Base-by-base conservation (phyloP, 1,140 invertebrate species). In the Bathynomus jamesi region DNA sequence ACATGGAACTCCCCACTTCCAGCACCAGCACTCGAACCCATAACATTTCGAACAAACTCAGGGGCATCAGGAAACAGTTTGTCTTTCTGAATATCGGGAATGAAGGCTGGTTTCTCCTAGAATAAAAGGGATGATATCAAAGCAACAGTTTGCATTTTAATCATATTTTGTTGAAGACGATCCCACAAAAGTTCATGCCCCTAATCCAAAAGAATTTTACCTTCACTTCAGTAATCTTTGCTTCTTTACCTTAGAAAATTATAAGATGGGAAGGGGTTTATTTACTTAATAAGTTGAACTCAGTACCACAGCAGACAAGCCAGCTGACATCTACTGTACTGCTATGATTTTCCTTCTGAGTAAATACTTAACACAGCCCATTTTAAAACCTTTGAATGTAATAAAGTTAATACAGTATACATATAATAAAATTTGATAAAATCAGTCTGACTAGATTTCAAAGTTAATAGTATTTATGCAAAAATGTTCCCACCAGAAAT, bases 1-100 rank as follows among this genome's bases (percentile, higher is more conserved):
- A 99, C 95, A 85, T 99, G 96, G 84, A 99, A 99, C 82, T 99
- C 96, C 64, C 96, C 96, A 80, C 94, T 97, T 24, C 96, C 96
- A 67, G 96, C 96, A 53, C 96, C 96, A 68, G 96, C 96, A 87
- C 94, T 96, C 21, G 94, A 97, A 13, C 92, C 94, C 94, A 96
- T 96, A 17, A 96, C 93, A 88, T 98, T 98, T 46, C 96, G 84
- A 3, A 98, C 94, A 86, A 98, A 98, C 81, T 97, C 95, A 4
- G 95, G 93, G 61, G 91, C 89, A 21, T 88, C 85, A 11, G 88
- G 88, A 67, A 89, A 87, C 75, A 87, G 89, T 80, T 89, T 90
- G 61, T 90, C 88, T 82, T 89, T 92, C 0, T 89, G 89, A 78
- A 86, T 83, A 70, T 94, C 91, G 5, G 95, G 94, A 80, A 98